Evolutionary conservation across 1,140 invertebrate genomes (phyloP).

Genomic region (Drosophila orena): DNA sequence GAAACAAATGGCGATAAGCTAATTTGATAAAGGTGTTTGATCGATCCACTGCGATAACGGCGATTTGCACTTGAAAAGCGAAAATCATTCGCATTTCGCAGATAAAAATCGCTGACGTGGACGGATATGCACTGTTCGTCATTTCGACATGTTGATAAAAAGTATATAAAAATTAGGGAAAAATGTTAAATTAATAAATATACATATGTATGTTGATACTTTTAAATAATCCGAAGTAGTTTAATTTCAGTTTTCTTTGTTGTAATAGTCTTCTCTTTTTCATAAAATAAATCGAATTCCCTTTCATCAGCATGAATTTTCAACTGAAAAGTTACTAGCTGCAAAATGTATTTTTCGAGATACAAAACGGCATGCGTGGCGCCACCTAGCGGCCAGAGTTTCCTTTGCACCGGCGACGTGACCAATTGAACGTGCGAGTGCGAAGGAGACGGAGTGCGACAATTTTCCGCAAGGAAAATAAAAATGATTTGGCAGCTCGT

Average conservation of each 20-base stretch:
- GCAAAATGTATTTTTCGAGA: background rate
- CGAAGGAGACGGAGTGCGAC: constrained; percentile 6
- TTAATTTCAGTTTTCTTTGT: too few relatives aligned
- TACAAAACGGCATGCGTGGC: constrained; percentile 33
- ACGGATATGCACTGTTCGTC: background rate
- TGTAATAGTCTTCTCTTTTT: background rate
- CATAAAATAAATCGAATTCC: background rate
- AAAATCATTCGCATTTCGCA: constrained; percentile 12
- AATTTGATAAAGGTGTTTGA: constrained; percentile 47
- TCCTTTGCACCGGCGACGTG: constrained; percentile 21
- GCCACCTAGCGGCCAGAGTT: constrained; percentile 57
- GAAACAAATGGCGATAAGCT: constrained; percentile 38
- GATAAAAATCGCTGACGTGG: constrained; percentile 21
- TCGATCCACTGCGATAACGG: constrained; percentile 33
- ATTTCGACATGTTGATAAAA: background rate
- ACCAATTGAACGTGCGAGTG: constrained; percentile 11
- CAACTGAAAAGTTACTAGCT: background rate
- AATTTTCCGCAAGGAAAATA: background rate
- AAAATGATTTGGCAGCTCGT: constrained; percentile 24
- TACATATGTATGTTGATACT: too few relatives aligned
- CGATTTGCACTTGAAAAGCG: constrained; percentile 33
- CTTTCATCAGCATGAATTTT: background rate
- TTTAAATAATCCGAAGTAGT: too few relatives aligned
- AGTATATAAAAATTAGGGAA: too few relatives aligned
- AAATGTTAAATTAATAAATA: too few relatives aligned